These are phyloP conservation scores for Eurystomus gularis DNA, from an alignment of 2,113 vertebrate genomes.

Conservation along the genomic window DNA sequence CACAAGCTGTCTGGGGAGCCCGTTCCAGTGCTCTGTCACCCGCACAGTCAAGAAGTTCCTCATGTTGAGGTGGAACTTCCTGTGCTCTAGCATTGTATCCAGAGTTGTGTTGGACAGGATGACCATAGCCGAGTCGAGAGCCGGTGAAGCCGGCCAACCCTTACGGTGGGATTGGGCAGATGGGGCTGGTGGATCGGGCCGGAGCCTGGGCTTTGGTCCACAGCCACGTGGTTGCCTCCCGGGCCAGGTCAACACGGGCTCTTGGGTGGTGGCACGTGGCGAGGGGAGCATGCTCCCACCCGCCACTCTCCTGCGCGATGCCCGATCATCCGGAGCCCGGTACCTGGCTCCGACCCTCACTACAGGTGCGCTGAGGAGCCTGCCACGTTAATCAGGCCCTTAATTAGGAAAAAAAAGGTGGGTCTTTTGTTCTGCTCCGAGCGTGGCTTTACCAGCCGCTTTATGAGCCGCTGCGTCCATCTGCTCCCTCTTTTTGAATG, in stretches of 20 bases:
- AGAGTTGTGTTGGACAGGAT: no score
- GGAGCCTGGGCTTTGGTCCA: no score
- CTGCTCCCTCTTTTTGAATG: conserved; percentile 79
- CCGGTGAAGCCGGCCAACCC: background rate
- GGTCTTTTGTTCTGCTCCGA: conserved; percentile 81
- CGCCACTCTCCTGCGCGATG: conserved; percentile 73
- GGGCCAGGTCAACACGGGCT: conserved; percentile 72
- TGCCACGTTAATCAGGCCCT: conserved; percentile 74
- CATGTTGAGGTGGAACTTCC: no score
- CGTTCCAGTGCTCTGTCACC: no score
- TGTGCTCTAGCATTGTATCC: no score
- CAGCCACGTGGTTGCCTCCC: conserved; percentile 65
- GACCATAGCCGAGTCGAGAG: background rate
- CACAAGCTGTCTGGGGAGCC: no score
- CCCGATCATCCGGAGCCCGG: conserved; percentile 60
- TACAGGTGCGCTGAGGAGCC: conserved; percentile 82
- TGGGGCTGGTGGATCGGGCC: no score
- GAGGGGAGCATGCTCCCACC: conserved; percentile 81
- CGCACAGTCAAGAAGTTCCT: no score
- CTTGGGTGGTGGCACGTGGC: conserved; percentile 80
- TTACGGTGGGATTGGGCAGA: conserved; percentile 56
- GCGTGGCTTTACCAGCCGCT: conserved; percentile 64
- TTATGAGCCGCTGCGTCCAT: conserved; percentile 81
- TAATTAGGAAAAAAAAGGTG: conserved; percentile 78
- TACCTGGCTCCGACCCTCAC: conserved; percentile 78